Percentiles rank a stretch among this genome's conserved stretches.
Evolutionary conservation across 1,140 invertebrate species (phyloP).

Genomic region (Ips nitidus): DNA sequence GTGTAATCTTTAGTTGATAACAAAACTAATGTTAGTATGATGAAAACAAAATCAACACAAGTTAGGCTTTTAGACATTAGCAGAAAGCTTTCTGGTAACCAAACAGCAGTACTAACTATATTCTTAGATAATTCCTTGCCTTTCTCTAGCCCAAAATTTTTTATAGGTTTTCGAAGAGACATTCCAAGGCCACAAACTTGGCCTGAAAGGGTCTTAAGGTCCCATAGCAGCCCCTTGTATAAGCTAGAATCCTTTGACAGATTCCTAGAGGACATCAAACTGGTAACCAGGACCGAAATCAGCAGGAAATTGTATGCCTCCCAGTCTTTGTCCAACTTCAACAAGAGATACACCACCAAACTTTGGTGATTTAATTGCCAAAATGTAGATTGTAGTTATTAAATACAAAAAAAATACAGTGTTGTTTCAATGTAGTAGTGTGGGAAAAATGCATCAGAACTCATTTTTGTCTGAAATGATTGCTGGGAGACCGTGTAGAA

Average conservation of each 20-base stretch:
- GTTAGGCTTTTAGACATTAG: no score
- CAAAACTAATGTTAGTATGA: no score
- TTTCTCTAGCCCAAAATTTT: neutral
- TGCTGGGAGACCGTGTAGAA: no score
- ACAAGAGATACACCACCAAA: conserved; percentile 38
- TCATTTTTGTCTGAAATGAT: no score
- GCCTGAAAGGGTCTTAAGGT: conserved; percentile 75
- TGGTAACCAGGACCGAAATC: conserved; percentile 44
- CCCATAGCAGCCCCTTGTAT: conserved; percentile 58
- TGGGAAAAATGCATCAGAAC: no score
- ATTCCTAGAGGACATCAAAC: conserved; percentile 44
- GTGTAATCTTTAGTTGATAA: no score
- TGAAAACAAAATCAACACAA: no score
- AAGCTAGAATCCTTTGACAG: conserved; percentile 40
- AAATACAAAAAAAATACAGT: neutral
- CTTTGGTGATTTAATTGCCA: neutral
- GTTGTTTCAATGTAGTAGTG: neutral
- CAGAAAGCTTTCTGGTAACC: no score
- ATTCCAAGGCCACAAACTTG: conserved; percentile 75
- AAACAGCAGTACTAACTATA: neutral
- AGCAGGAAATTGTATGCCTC: conserved; percentile 45
- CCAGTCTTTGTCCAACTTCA: conserved; percentile 44
- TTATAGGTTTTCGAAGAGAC: conserved; percentile 55
- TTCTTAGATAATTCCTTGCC: neutral
- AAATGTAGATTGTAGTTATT: neutral